Conservation (phyloP, 2,797 vertebrate species). For the Eospalax fontanierii region DNA sequence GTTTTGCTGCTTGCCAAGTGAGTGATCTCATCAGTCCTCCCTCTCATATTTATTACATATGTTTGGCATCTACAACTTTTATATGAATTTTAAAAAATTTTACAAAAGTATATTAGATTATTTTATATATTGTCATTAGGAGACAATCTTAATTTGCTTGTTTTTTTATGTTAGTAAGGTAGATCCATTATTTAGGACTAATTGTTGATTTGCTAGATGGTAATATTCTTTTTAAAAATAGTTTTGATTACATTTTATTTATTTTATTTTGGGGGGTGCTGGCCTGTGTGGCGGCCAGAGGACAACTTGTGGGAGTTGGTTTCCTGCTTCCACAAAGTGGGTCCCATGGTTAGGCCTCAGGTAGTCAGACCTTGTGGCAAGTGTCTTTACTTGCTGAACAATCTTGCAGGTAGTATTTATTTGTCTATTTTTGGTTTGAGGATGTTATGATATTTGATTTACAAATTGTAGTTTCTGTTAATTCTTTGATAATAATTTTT, state of each 20-base stretch:
- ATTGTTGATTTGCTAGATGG: background rate
- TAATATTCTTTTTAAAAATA: background rate
- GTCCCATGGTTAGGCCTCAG: background rate
- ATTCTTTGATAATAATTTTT: background rate
- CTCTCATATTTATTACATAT: background rate
- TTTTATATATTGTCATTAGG: background rate
- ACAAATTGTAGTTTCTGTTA: background rate
- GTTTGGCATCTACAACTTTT: background rate
- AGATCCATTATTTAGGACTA: background rate
- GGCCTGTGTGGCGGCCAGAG: background rate
- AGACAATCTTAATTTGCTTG: background rate
- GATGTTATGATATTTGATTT: no score
- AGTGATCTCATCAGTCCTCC: background rate
- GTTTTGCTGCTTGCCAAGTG: background rate
- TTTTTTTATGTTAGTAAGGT: background rate
- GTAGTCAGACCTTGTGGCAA: background rate
- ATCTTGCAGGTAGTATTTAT: background rate
- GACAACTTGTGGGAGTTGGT: background rate
- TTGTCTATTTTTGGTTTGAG: background rate
- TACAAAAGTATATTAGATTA: background rate
- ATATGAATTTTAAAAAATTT: background rate
- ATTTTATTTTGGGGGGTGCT: background rate
- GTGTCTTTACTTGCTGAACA: background rate
- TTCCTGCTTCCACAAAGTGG: background rate
- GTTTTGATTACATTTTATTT: background rate